Evolutionary conservation across 2,888 invertebrate genomes (phyloP).

Genomic region (Hyposoter didymator): DNA sequence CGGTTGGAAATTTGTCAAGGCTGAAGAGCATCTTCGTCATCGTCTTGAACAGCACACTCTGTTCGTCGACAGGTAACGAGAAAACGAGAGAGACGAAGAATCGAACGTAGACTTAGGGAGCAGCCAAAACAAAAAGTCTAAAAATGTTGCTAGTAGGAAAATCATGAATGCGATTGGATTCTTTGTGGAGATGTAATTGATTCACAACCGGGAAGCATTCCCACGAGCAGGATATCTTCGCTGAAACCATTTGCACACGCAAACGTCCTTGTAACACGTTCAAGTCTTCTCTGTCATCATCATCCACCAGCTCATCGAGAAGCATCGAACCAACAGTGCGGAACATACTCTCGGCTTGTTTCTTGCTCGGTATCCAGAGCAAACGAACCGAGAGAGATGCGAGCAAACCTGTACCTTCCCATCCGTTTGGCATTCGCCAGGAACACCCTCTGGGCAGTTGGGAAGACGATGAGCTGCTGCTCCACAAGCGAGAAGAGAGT

Average conservation of each 20-base stretch:
- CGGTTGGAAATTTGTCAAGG: constrained; percentile 66
- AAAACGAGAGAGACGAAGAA: constrained; percentile 21
- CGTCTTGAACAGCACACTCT: constrained; percentile 39
- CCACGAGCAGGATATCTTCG: constrained; percentile 20
- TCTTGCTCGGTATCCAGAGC: constrained; percentile 44
- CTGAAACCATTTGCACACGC: constrained; percentile 30
- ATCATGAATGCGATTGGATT: constrained; percentile 45
- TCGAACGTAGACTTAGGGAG: not conserved
- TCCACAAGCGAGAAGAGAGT: constrained; percentile 57
- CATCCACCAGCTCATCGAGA: constrained; percentile 42
- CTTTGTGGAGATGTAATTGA: constrained; percentile 38
- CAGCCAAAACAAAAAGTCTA: constrained; percentile 43
- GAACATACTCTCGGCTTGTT: constrained; percentile 26
- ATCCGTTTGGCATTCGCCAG: constrained; percentile 48
- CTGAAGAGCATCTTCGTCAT: constrained; percentile 63
- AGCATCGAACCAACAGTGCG: constrained; percentile 39
- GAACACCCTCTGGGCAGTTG: constrained; percentile 65
- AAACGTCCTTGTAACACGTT: constrained; percentile 6
- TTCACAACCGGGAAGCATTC: constrained; percentile 44
- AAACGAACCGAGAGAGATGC: constrained; percentile 26
- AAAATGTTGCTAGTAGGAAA: constrained; percentile 34
- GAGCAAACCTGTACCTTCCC: constrained; percentile 30
- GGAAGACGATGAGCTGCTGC: constrained; percentile 57
- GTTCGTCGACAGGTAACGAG: constrained; percentile 53
- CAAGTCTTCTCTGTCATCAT: constrained; percentile 61